These are phyloP conservation scores for Cygnus olor DNA, from an alignment of 2,797 vertebrate species.

Conservation along the genomic window DNA sequence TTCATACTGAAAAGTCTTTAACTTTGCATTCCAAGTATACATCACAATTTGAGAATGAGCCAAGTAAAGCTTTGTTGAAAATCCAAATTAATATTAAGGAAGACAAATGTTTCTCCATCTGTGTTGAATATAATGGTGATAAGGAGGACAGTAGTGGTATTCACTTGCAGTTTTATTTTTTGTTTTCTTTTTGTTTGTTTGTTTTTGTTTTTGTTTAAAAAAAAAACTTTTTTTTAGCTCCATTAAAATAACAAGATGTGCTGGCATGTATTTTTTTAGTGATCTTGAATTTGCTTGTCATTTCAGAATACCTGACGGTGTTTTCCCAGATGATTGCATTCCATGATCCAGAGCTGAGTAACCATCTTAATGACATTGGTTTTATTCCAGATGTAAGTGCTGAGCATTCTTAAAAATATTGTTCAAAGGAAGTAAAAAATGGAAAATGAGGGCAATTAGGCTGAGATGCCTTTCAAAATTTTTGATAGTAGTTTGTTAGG, in stretches of 20 bases:
- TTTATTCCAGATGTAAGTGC: constrained; percentile 98
- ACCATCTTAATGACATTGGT: constrained; percentile 98
- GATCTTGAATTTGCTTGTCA: constrained; percentile 20
- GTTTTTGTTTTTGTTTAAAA: background rate
- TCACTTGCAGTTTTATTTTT: background rate
- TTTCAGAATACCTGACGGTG: constrained; percentile 95
- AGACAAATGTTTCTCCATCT: background rate
- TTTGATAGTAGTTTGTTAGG: background rate
- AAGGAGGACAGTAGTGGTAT: background rate
- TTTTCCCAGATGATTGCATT: constrained; percentile 99
- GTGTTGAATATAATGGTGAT: background rate
- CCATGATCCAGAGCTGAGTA: constrained; percentile 97
- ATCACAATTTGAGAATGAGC: background rate
- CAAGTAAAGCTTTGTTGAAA: background rate
- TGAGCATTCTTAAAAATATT: background rate
- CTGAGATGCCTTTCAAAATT: background rate
- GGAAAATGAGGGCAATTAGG: background rate
- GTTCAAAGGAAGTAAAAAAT: background rate
- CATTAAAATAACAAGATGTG: background rate
- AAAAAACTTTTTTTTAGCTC: background rate
- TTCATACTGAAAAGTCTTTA: background rate
- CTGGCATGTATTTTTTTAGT: background rate
- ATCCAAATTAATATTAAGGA: background rate
- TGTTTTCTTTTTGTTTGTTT: background rate
- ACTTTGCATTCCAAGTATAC: background rate